phyloP scores from a whole-genome alignment of 2,113 vertebrate species.

The Danionella cerebrum region DNA sequence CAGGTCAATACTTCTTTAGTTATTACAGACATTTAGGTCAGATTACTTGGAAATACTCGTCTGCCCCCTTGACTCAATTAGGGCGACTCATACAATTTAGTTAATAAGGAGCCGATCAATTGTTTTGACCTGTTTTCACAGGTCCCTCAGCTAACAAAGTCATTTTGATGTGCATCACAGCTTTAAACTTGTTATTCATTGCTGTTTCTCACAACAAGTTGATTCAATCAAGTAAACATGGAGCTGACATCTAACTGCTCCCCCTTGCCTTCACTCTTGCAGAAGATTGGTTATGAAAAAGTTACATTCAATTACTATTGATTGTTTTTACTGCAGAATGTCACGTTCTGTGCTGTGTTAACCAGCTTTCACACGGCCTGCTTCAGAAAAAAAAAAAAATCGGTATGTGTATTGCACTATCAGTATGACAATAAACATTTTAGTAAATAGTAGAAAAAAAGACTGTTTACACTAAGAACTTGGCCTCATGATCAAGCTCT shows the following conservation, averaged over 20 bases:
- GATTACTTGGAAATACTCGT: constrained; percentile 28
- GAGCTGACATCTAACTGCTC: neutral
- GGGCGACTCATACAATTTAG: neutral
- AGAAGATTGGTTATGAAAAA: neutral
- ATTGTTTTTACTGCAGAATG: neutral
- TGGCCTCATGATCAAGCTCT: too few species aligned
- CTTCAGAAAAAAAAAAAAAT: too few species aligned
- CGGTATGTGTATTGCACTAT: too few species aligned
- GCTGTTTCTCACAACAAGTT: neutral
- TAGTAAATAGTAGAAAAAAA: too few species aligned
- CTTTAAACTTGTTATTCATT: neutral
- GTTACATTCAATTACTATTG: neutral
- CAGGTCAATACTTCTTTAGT: too few species aligned
- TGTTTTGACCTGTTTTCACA: neutral
- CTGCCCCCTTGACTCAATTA: constrained; percentile 2
- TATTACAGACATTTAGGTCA: constrained; percentile 14
- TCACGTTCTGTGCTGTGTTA: neutral
- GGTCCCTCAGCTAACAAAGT: constrained; percentile 9
- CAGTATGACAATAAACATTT: too few species aligned
- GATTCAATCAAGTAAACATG: neutral
- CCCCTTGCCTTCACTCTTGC: neutral
- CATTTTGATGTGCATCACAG: constrained; percentile 16
- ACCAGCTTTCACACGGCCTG: neutral
- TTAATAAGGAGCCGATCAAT: neutral
- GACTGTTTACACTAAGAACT: too few species aligned